Conservation (phyloP, 1,140 invertebrate species). For the Callitettix versicolor region DNA sequence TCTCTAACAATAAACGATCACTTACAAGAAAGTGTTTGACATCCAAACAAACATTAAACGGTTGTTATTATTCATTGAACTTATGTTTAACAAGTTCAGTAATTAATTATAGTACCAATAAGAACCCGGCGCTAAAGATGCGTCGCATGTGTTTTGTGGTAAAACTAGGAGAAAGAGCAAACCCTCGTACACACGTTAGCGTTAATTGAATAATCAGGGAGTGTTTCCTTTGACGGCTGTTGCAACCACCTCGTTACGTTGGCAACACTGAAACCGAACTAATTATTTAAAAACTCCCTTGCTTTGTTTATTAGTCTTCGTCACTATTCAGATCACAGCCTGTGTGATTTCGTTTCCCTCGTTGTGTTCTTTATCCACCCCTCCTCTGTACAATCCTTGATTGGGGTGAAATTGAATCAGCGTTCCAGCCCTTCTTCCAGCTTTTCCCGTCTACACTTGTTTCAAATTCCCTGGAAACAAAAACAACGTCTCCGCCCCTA, state of each 20-base stretch:
- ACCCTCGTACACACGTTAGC: no score
- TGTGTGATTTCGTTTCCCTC: conserved; percentile 7
- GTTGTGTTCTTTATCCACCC: neutral
- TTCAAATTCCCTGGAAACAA: conserved; percentile 1
- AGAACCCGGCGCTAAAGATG: no score
- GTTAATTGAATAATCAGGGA: no score
- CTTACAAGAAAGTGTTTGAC: no score
- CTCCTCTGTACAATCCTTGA: neutral
- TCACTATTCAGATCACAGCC: conserved; percentile 5
- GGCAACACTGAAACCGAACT: neutral
- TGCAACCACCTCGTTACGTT: neutral
- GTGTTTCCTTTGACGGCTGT: neutral
- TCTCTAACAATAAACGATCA: no score
- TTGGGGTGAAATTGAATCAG: conserved; percentile 12
- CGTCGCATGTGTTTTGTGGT: no score
- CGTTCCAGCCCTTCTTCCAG: neutral
- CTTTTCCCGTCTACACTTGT: neutral
- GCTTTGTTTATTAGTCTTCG: neutral
- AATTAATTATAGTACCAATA: no score
- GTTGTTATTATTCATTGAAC: no score
- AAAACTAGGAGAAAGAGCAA: no score
- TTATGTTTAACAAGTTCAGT: no score
- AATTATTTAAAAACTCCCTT: no score
- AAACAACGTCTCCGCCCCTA: neutral
- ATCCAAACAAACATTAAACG: no score